Percentiles rank a stretch among this genome's conserved stretches.
Conservation (phyloP, 2,113 vertebrate genomes). For the Tupaia tana region DNA sequence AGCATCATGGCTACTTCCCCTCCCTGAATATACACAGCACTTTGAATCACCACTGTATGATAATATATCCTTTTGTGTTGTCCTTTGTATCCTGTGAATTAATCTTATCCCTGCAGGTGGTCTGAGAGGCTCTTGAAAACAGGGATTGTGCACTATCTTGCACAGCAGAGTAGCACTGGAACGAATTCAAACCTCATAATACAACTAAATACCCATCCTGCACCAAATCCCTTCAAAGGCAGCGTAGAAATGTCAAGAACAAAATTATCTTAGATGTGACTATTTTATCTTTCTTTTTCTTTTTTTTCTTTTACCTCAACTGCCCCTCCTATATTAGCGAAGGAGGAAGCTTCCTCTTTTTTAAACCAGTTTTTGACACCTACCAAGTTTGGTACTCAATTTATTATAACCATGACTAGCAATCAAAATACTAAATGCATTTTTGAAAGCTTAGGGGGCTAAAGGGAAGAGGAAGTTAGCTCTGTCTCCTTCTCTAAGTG, state of each 20-base stretch:
- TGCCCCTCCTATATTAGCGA: background rate
- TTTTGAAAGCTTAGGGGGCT: background rate
- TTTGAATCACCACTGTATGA: background rate
- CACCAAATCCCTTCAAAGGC: background rate
- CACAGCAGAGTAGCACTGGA: background rate
- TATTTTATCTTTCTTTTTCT: background rate
- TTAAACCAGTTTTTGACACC: background rate
- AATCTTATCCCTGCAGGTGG: background rate
- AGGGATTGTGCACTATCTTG: background rate
- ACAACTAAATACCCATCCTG: background rate
- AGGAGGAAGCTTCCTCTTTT: background rate
- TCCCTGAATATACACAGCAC: background rate
- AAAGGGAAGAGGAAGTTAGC: background rate
- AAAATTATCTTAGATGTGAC: background rate
- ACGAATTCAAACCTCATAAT: background rate
- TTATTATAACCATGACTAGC: background rate
- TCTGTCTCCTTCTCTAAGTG: background rate
- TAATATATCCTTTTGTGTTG: background rate
- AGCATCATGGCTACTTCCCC: background rate
- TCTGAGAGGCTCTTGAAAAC: slow-evolving; percentile 10
- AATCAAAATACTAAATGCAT: background rate
- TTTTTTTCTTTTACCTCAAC: background rate
- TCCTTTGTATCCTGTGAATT: background rate
- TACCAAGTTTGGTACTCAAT: background rate
- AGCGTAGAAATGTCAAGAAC: background rate